Evolutionary conservation across 1,140 invertebrate species (phyloP).

Genomic region (Drosophila pseudoananassae): DNA sequence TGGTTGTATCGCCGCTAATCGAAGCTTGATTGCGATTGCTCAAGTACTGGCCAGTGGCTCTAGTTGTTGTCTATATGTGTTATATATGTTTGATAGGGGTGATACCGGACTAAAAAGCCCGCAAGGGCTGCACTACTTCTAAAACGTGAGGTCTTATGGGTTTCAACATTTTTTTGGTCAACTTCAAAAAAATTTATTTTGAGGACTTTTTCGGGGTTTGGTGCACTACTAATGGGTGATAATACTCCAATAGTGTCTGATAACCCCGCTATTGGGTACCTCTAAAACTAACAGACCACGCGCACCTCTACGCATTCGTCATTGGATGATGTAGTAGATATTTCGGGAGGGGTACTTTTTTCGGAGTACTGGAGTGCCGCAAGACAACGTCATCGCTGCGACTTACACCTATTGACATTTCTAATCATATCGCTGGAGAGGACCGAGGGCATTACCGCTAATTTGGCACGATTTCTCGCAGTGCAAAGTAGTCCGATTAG

Average conservation of each 20-base stretch:
- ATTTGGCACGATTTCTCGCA: constrained; percentile 39
- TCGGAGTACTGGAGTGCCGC: neutral
- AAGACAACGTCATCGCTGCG: constrained; percentile 37
- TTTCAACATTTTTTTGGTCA: neutral
- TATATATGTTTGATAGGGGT: constrained; percentile 23
- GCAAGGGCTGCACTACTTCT: constrained; percentile 9
- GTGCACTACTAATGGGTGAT: too few species aligned
- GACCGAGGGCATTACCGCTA: constrained; percentile 38
- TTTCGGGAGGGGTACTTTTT: neutral
- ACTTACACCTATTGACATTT: constrained; percentile 71
- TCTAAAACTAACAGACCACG: constrained; percentile 2
- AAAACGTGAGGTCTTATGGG: constrained; percentile 4
- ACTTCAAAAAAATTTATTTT: too few species aligned
- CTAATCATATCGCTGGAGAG: constrained; percentile 69
- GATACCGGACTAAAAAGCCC: constrained; percentile 14
- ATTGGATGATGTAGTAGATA: constrained; percentile 1
- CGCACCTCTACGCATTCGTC: constrained; percentile 1
- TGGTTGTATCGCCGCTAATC: constrained; percentile 68
- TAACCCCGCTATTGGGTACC: too few species aligned
- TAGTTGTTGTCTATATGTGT: constrained; percentile 51
- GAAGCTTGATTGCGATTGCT: constrained; percentile 71
- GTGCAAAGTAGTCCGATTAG: constrained; percentile 57
- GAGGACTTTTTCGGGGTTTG: neutral
- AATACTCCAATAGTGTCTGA: too few species aligned
- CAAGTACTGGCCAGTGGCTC: constrained; percentile 42